phyloP scores from a whole-genome alignment of 2,888 invertebrate genomes.

The Xanthia togata region DNA sequence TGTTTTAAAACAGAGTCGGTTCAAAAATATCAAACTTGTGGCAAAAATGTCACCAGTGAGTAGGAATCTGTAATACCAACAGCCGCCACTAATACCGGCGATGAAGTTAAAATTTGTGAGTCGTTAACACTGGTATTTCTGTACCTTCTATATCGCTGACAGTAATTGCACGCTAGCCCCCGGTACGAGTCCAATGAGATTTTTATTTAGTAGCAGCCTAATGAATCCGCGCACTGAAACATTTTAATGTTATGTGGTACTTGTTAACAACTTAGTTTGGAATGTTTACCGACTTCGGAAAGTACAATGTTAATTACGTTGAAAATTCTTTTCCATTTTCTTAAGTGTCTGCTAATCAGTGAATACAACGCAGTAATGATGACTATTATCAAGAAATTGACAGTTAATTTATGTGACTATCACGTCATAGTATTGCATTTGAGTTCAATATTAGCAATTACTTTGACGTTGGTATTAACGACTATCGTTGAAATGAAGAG shows the following conservation, averaged over 20 bases:
- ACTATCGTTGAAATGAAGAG: slow-evolving; percentile 1
- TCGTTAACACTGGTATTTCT: slow-evolving; percentile 19
- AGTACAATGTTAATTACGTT: background rate
- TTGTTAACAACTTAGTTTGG: slow-evolving; percentile 5
- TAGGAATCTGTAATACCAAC: background rate
- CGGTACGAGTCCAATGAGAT: slow-evolving; percentile 24
- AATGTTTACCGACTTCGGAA: background rate
- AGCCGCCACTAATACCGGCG: background rate
- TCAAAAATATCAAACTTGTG: background rate
- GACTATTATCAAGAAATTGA: slow-evolving; percentile 11
- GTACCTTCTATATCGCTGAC: background rate
- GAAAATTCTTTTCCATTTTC: background rate
- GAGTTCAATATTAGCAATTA: slow-evolving; percentile 32
- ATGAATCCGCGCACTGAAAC: slow-evolving; percentile 32
- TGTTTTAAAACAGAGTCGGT: background rate
- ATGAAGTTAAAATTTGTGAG: background rate
- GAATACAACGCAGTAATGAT: background rate
- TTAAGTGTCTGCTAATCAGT: background rate
- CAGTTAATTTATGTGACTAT: slow-evolving; percentile 1
- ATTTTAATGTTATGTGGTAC: slow-evolving; percentile 30
- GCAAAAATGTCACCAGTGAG: background rate
- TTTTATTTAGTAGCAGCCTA: slow-evolving; percentile 52
- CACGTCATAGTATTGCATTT: background rate
- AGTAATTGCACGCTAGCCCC: slow-evolving; percentile 41
- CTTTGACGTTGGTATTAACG: background rate